These are phyloP conservation scores for Chironomus tepperi DNA, from an alignment of 1,140 invertebrate species.

Conservation along the genomic window DNA sequence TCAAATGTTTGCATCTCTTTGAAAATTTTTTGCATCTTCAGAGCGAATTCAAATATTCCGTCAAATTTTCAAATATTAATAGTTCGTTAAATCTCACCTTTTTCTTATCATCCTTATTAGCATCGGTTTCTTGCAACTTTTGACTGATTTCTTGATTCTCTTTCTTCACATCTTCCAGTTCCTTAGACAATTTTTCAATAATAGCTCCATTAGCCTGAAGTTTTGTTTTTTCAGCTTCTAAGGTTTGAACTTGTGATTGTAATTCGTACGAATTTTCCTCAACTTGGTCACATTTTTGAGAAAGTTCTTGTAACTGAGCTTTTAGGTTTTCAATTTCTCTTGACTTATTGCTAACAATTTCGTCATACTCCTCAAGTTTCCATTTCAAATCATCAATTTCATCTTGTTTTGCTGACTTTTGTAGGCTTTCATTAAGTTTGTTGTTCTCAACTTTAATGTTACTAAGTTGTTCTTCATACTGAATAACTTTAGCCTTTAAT, in stretches of 20 bases:
- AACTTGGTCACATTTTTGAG: neutral
- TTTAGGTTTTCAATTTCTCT: neutral
- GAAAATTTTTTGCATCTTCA: neutral
- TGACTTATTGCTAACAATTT: neutral
- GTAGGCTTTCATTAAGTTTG: conserved; percentile 22
- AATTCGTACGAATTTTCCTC: neutral
- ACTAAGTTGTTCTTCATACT: conserved; percentile 16
- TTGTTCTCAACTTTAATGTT: conserved; percentile 24
- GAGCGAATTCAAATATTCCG: neutral
- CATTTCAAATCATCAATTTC: conserved; percentile 8
- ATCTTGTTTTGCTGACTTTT: neutral
- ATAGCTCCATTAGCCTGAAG: neutral
- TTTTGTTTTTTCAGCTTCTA: neutral
- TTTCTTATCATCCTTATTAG: neutral
- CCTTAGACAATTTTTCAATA: neutral
- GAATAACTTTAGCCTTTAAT: conserved; percentile 3
- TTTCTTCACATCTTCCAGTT: neutral
- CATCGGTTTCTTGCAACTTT: neutral
- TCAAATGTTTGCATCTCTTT: too few species aligned
- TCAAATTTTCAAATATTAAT: neutral
- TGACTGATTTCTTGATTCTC: neutral
- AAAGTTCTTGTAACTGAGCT: neutral
- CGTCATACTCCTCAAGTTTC: conserved; percentile 7
- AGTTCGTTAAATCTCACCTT: neutral
- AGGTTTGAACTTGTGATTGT: neutral